Conservation (phyloP, 2,113 vertebrate genomes). For the Epinephelus cyanopodus region DNA sequence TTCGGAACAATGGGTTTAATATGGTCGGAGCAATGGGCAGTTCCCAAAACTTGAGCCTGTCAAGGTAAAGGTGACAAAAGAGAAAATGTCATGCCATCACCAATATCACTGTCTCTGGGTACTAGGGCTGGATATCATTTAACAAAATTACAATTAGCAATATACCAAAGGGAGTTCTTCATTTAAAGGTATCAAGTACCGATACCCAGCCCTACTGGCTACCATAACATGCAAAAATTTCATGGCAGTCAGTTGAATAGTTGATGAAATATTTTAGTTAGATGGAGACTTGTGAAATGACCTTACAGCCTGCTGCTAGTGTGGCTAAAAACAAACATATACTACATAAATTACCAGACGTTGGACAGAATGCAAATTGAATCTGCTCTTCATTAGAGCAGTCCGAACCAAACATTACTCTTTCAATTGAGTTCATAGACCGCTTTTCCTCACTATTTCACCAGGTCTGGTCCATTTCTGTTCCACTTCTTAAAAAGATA, state of each 20-base stretch:
- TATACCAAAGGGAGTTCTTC: too few relatives aligned
- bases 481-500: neutral
- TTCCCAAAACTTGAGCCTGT: neutral
- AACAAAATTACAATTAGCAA: too few relatives aligned
- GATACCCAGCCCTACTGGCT: too few relatives aligned
- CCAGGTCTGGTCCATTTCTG: neutral
- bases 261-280: neutral
- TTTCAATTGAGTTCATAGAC: neutral
- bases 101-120: neutral
- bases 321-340: neutral
- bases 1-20: too few relatives aligned
- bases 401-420: neutral
- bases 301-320: neutral
- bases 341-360: neutral
- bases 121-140: too few relatives aligned
- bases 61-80: neutral
- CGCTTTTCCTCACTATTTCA: neutral
- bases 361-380: neutral
- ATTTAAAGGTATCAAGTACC: too few relatives aligned
- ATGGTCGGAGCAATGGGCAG: too few relatives aligned
- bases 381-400: neutral
- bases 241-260: neutral
- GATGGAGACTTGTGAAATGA: neutral
- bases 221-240: neutral
- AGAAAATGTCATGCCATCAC: neutral